Conservation (phyloP, 2,888 invertebrate genomes). For the Poecilobothrus nobilitatus region DNA sequence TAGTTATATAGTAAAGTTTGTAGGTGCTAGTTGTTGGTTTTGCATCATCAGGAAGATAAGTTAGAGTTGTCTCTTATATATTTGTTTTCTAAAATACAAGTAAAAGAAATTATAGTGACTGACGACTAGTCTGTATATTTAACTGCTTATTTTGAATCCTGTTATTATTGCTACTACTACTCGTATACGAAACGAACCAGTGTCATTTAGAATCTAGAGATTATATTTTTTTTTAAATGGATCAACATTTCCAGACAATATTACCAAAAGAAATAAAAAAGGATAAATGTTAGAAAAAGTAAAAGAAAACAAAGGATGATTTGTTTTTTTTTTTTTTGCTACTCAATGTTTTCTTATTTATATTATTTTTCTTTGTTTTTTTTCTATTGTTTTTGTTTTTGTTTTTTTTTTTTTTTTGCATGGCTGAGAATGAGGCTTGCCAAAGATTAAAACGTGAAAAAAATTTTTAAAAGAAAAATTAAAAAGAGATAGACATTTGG, state of each 20-base stretch:
- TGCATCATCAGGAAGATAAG: too few relatives aligned
- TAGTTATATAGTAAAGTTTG: too few relatives aligned
- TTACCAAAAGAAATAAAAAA: background rate
- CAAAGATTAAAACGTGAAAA: background rate
- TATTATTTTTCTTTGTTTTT: background rate
- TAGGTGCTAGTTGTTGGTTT: too few relatives aligned
- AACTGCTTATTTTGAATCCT: too few relatives aligned
- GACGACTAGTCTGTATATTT: too few relatives aligned
- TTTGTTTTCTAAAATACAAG: too few relatives aligned
- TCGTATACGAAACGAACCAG: too few relatives aligned
- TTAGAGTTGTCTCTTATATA: too few relatives aligned
- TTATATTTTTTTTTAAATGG: background rate
- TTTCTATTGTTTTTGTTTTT: background rate
- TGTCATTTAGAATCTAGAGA: background rate
- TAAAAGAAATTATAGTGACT: too few relatives aligned
- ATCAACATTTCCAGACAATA: slow-evolving; percentile 1
- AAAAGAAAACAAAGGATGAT: background rate
- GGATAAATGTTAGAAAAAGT: background rate
- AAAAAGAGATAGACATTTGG: too few relatives aligned
- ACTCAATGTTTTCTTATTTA: background rate
- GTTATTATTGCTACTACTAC: too few relatives aligned
- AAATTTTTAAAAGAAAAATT: background rate
- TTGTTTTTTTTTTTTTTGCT: background rate
- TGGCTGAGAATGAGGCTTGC: background rate
- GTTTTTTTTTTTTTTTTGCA: background rate